These are phyloP conservation scores for Drosophila emarginata DNA, from an alignment of 2,888 invertebrate genomes.

Conservation along the genomic window DNA sequence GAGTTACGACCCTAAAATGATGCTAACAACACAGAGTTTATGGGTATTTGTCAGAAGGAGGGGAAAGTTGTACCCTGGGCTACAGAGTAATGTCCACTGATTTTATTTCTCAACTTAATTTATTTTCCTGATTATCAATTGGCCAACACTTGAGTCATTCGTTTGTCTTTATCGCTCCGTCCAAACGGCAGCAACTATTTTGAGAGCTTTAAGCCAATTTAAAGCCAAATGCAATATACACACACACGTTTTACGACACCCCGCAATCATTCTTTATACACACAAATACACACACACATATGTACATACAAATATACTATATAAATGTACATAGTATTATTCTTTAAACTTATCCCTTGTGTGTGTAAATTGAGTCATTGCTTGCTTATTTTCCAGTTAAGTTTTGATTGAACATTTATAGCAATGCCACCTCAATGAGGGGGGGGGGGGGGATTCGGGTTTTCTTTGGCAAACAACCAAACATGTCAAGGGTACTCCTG, in stretches of 20 bases:
- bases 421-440: conserved; percentile 47
- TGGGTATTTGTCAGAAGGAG: neutral
- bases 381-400: conserved; percentile 33
- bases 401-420: conserved; percentile 75
- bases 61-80: neutral
- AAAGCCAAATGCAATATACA: neutral
- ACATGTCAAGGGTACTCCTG: neutral
- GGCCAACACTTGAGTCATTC: conserved; percentile 1
- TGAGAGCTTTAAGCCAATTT: neutral
- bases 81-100: neutral
- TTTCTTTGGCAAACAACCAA: conserved; percentile 2
- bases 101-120: conserved; percentile 24
- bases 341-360: conserved; percentile 1
- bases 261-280: conserved; percentile 34
- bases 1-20: conserved; percentile 8
- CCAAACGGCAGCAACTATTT: neutral
- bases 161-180: neutral
- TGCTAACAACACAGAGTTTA: neutral
- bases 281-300: neutral
- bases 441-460: conserved; percentile 25
- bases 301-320: too few relatives aligned
- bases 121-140: conserved; percentile 45
- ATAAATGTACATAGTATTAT: neutral
- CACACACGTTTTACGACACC: conserved; percentile 53
- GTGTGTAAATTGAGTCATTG: conserved; percentile 63